Evolutionary conservation across 2,797 vertebrate genomes (phyloP).

Genomic region (Sebastes melanostomus): DNA sequence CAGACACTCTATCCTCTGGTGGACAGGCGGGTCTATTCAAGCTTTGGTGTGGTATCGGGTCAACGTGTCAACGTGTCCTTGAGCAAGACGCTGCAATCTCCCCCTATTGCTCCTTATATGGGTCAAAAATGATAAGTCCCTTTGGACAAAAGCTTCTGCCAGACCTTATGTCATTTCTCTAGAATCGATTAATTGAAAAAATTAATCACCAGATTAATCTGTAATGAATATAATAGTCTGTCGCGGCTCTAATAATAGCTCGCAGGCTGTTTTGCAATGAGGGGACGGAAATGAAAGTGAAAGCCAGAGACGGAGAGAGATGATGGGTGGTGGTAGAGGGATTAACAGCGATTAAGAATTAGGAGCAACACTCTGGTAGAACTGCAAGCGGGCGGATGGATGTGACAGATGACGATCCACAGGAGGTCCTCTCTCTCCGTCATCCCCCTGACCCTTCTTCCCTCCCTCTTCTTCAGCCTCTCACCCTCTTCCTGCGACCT

Average conservation of each 20-base stretch:
- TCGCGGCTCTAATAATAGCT: slow-evolving; percentile 22
- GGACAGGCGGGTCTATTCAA: no score
- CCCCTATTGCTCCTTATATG: background rate
- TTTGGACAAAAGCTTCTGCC: background rate
- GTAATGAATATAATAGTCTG: background rate
- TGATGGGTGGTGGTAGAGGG: slow-evolving; percentile 55
- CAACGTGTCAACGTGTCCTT: no score
- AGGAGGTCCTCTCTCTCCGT: slow-evolving; percentile 38
- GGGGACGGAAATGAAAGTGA: slow-evolving; percentile 48
- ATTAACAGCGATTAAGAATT: slow-evolving; percentile 81
- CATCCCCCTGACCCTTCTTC: background rate
- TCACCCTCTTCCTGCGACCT: slow-evolving; percentile 6
- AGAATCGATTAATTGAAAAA: slow-evolving; percentile 3
- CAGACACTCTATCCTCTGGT: no score
- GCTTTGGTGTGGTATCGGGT: no score
- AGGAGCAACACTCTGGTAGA: slow-evolving; percentile 69
- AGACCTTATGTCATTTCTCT: background rate
- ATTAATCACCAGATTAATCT: background rate
- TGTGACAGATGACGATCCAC: slow-evolving; percentile 67
- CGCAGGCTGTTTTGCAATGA: slow-evolving; percentile 39
- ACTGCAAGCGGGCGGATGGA: slow-evolving; percentile 46
- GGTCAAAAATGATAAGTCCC: background rate
- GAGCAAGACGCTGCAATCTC: no score
- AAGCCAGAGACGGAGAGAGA: slow-evolving; percentile 49
- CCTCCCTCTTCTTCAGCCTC: background rate